Evolutionary conservation across 2,113 vertebrate species (phyloP).

Genomic region (Prolemur simus): DNA sequence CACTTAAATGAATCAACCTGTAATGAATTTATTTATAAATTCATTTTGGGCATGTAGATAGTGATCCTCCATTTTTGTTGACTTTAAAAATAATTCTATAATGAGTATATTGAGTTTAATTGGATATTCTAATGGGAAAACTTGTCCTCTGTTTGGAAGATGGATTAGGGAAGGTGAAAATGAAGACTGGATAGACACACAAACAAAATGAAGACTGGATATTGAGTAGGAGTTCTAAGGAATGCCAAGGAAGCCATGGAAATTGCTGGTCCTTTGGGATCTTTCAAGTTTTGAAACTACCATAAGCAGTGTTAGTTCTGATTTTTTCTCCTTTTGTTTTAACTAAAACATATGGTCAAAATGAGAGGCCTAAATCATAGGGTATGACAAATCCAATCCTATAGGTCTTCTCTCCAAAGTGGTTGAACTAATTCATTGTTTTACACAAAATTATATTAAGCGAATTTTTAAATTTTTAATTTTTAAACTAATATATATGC

Average conservation of each 20-base stretch:
- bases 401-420: background rate
- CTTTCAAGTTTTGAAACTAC: background rate
- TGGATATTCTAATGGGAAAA: background rate
- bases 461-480: background rate
- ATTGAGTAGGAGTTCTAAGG: background rate
- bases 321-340: background rate
- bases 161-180: background rate
- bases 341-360: background rate
- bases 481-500: background rate
- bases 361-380: background rate
- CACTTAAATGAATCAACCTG: background rate
- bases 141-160: background rate
- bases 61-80: background rate
- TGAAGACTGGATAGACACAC: background rate
- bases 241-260: background rate
- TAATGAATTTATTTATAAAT: background rate
- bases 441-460: background rate
- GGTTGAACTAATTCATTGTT: background rate
- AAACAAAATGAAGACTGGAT: background rate
- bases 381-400: background rate
- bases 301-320: background rate
- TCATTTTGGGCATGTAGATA: background rate
- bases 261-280: background rate
- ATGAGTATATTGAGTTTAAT: background rate
- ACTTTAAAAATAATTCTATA: background rate